Conservation (phyloP, 2,113 vertebrate genomes). For the Neogale vison region DNA sequence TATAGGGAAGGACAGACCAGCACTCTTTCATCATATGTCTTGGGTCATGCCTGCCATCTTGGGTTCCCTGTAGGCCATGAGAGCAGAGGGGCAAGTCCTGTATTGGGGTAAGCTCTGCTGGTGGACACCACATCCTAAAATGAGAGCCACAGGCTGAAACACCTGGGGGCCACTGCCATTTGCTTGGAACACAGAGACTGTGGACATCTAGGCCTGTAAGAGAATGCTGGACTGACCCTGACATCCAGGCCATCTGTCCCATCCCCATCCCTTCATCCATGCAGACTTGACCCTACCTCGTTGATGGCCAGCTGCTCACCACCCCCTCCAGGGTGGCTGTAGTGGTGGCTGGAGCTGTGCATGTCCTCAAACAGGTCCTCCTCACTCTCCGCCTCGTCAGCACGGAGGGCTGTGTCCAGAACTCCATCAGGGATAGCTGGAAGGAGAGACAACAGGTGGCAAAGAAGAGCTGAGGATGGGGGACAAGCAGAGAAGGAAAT, state of each 20-base stretch:
- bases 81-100: background rate
- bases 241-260: background rate
- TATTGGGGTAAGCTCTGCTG: background rate
- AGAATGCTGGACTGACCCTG: fast-evolving
- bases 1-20: background rate
- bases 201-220: background rate
- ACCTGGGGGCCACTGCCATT: fast-evolving
- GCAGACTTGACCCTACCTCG: slow-evolving; percentile 86
- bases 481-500: background rate
- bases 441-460: slow-evolving; percentile 64
- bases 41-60: background rate
- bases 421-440: slow-evolving; percentile 89
- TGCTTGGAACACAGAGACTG: background rate
- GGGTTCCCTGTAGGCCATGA: too few species aligned
- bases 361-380: slow-evolving; percentile 95
- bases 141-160: background rate
- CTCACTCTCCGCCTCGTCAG: slow-evolving; percentile 91
- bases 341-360: slow-evolving; percentile 90
- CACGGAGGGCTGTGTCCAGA: slow-evolving; percentile 84
- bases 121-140: background rate
- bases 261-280: background rate
- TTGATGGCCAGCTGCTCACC: slow-evolving; percentile 98
- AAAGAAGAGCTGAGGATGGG: background rate
- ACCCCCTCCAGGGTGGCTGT: slow-evolving; percentile 92
- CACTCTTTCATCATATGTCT: too few species aligned